These are phyloP conservation scores for Smutsia temminckii DNA, from an alignment of 2,797 vertebrate genomes.

Conservation along the genomic window DNA sequence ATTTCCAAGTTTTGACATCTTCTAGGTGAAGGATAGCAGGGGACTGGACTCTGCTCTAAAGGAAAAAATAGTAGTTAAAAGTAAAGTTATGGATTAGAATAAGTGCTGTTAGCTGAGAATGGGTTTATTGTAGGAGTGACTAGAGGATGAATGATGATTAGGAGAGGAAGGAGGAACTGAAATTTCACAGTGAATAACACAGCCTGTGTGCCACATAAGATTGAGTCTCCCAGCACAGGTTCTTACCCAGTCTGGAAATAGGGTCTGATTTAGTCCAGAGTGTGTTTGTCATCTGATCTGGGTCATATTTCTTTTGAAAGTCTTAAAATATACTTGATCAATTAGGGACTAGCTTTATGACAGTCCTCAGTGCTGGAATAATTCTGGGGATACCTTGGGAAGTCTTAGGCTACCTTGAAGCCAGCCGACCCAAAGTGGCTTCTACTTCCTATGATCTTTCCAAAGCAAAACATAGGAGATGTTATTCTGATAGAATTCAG, in stretches of 20 bases:
- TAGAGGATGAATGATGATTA: conserved; percentile 30
- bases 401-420: conserved; percentile 20
- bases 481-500: conserved; percentile 39
- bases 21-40: conserved; percentile 11
- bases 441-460: conserved; percentile 15
- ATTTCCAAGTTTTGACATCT: conserved; percentile 18
- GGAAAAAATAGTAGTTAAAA: conserved; percentile 38
- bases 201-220: neutral
- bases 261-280: neutral
- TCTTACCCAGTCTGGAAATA: conserved; percentile 4
- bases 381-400: neutral
- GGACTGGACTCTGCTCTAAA: conserved; percentile 23
- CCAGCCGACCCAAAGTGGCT: neutral
- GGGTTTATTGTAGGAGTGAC: neutral
- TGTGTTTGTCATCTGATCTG: neutral
- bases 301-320: neutral
- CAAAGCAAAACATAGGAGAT: neutral
- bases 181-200: neutral
- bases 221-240: neutral
- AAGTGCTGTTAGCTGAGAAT: conserved; percentile 22
- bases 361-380: conserved; percentile 11
- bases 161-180: conserved; percentile 18
- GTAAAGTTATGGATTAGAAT: neutral
- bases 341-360: conserved; percentile 12
- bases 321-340: neutral